Base-by-base conservation (phyloP, 2,888 invertebrate species). In the Cosmia pyralina region DNA sequence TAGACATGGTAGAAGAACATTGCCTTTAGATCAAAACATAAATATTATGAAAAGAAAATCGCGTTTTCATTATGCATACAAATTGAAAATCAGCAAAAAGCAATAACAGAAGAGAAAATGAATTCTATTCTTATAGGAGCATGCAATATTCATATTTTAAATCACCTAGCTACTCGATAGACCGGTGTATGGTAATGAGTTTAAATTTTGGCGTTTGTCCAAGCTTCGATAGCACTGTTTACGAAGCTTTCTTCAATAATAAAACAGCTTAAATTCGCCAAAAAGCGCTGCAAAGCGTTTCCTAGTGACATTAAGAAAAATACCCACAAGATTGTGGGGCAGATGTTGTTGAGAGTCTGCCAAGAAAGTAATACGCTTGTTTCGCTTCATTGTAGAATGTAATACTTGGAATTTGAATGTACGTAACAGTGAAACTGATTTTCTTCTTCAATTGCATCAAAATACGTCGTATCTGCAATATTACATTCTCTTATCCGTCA, bases 291-390 rank as follows among this genome's bases (percentile, higher is more conserved):
- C 41, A 76, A 80, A 75, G 66, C 52, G 68, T 81, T 78, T 76
- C 55, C 62, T 53, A 76, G 64, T 74, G 69, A 75, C 79, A 80
- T 77, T 80, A 82, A 70, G 75, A 83, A 82, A 85, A 84, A 75
- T 75, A 75, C 74, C 55, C 53, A 57, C 66, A 71, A 82, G 72
- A 85, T 81, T 83, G 80, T 69, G 66, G 19, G 72, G 52, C 72
- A 79, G 65, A 81, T 77, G 80, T 73, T 75, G 67, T 85, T 87
- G 85, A 86, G 82, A 85, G 72, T 65, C 53, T 87, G 89, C 88
- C 86, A 88, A 88, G 77, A 83, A 70, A 68, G 48, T 59, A 65
- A 76, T 65, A 64, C 72, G 71, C 72, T 75, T 72, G 63, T 72
- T 75, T 72, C 73, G 69, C 75, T 59, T 68, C 34, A 73, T 57